phyloP scores from a whole-genome alignment of 1,140 invertebrate species.

The Drosophila sp. region DNA sequence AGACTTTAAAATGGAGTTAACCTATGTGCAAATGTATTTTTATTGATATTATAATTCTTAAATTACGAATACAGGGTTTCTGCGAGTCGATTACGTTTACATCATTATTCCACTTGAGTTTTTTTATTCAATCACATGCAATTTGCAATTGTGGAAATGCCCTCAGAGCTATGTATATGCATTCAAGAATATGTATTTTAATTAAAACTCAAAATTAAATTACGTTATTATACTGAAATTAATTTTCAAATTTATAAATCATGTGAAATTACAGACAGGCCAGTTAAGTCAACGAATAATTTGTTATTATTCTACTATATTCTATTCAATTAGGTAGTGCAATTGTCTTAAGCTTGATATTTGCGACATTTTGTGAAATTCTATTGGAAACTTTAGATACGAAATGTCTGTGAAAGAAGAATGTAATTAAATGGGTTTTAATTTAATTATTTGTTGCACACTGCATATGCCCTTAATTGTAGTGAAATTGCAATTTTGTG shows the following conservation, averaged over 20 bases:
- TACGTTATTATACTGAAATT: background rate
- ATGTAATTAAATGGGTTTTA: too few relatives aligned
- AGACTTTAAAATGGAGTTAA: too few relatives aligned
- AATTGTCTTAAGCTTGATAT: too few relatives aligned
- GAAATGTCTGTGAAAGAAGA: background rate
- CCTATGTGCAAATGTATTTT: too few relatives aligned
- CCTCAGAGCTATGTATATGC: background rate
- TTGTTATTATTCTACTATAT: too few relatives aligned
- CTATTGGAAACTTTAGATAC: too few relatives aligned
- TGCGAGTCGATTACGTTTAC: too few relatives aligned
- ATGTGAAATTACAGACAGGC: background rate
- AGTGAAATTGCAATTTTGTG: constrained; percentile 27
- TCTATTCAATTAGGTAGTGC: too few relatives aligned
- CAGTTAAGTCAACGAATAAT: background rate
- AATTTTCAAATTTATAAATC: background rate
- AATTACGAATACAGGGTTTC: too few relatives aligned
- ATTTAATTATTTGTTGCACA: constrained; percentile 18
- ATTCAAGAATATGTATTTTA: background rate
- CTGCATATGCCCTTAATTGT: constrained; percentile 24
- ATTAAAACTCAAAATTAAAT: background rate
- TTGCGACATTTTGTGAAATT: too few relatives aligned
- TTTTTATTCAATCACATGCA: background rate
- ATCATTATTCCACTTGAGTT: background rate
- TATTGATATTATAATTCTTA: too few relatives aligned
- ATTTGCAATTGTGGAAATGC: background rate